These are phyloP conservation scores for Chromobotia macracanthus DNA, from an alignment of 2,797 vertebrate species.

Conservation along the genomic window DNA sequence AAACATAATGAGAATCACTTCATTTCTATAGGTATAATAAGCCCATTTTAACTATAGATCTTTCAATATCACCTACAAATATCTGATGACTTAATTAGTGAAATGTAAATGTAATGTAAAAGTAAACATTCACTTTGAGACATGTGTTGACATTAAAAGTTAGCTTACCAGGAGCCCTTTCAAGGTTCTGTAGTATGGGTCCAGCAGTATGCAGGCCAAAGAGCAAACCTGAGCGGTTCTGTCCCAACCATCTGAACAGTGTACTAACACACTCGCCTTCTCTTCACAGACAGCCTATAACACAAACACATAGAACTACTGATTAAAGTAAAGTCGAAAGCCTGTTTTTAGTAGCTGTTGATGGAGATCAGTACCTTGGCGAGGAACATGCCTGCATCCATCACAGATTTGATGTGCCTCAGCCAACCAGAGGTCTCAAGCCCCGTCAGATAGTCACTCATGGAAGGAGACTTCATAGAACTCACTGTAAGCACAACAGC, in stretches of 20 bases:
- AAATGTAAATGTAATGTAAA: constrained; percentile 3
- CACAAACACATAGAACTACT: constrained; percentile 13
- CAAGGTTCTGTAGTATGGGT: constrained; percentile 82
- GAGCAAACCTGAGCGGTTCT: constrained; percentile 83
- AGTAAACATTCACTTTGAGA: background rate
- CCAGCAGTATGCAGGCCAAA: constrained; percentile 77
- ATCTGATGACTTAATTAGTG: background rate
- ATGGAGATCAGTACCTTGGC: constrained; percentile 72
- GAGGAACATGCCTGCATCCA: constrained; percentile 81
- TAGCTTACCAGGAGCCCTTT: constrained; percentile 69
- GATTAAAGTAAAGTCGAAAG: background rate
- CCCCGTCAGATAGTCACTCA: constrained; percentile 83
- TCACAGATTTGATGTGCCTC: constrained; percentile 82
- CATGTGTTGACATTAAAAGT: constrained; percentile 8
- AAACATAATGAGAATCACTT: too few species aligned
- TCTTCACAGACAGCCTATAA: constrained; percentile 78
- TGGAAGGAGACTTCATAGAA: constrained; percentile 79
- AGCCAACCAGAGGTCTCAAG: constrained; percentile 84
- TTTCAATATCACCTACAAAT: background rate
- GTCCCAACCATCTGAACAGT: constrained; percentile 85
- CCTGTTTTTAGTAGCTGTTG: background rate
- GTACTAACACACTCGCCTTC: constrained; percentile 78
- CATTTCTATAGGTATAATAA: too few species aligned
- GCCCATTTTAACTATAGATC: background rate
- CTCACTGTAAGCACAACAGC: constrained; percentile 70